These are phyloP conservation scores for Malthinus seriepunctatus DNA, from an alignment of 2,888 invertebrate species.

Conservation along the genomic window DNA sequence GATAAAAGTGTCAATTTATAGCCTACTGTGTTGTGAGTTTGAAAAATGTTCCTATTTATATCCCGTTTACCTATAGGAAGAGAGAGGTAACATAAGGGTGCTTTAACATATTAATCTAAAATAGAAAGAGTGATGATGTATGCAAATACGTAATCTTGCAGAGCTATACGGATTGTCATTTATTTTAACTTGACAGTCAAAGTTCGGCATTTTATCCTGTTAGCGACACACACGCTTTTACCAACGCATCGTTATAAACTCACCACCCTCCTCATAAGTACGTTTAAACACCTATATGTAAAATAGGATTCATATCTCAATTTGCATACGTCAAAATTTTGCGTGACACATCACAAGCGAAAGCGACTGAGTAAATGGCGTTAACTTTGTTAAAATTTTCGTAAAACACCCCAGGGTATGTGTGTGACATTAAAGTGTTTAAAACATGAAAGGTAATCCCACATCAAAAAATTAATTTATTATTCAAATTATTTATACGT, in stretches of 20 bases:
- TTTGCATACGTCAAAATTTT: slow-evolving; percentile 25
- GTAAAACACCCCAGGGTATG: not conserved
- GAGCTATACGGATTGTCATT: slow-evolving; percentile 19
- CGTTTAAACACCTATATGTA: slow-evolving; percentile 23
- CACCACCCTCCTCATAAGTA: slow-evolving; percentile 18
- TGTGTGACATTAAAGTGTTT: not conserved
- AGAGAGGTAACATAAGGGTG: not conserved
- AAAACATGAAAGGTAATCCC: slow-evolving; percentile 1
- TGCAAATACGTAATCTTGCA: slow-evolving; percentile 27
- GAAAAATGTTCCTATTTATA: too few relatives aligned
- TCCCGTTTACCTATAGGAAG: not conserved
- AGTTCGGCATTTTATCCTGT: slow-evolving; percentile 13
- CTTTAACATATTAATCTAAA: slow-evolving; percentile 15
- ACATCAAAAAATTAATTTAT: not conserved
- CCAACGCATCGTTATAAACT: slow-evolving; percentile 13
- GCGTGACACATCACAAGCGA: slow-evolving; percentile 13
- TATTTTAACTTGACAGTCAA: slow-evolving; percentile 23
- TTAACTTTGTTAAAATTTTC: slow-evolving; percentile 18
- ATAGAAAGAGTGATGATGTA: slow-evolving; percentile 27
- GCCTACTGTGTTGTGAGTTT: too few relatives aligned
- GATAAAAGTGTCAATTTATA: too few relatives aligned
- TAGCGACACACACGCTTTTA: slow-evolving; percentile 22
- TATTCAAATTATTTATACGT: not conserved
- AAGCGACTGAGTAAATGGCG: slow-evolving; percentile 12
- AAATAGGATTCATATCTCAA: slow-evolving; percentile 16